A percentile compares a stretch with the other conserved stretches of the same genome.
These are phyloP conservation scores for Eupithecia abbreviata DNA, from an alignment of 2,888 invertebrate species.

Conservation along the genomic window DNA sequence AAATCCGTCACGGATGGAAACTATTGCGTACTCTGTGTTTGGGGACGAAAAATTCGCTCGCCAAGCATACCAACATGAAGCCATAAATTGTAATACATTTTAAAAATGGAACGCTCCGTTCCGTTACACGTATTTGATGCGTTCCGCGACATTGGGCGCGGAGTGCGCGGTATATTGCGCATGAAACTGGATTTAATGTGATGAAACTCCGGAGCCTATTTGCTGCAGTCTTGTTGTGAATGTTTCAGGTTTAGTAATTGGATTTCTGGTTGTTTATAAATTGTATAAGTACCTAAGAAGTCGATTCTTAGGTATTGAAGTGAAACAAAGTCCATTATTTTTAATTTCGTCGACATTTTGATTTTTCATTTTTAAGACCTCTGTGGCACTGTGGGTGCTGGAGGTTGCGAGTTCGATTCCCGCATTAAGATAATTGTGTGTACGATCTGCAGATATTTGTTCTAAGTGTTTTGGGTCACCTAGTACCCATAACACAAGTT, in stretches of 20 bases:
- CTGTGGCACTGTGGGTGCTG: too few relatives aligned
- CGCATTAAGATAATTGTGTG: too few relatives aligned
- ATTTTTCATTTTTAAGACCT: too few relatives aligned
- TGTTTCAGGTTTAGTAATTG: constrained; percentile 15
- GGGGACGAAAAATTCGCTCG: constrained; percentile 63
- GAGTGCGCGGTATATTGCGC: constrained; percentile 71
- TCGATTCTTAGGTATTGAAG: background rate
- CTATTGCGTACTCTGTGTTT: background rate
- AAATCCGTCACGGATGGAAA: constrained; percentile 56
- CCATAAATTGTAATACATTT: constrained; percentile 74
- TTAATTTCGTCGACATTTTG: too few relatives aligned
- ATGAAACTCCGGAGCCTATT: constrained; percentile 40
- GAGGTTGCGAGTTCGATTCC: too few relatives aligned
- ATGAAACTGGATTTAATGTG: constrained; percentile 70
- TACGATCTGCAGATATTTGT: too few relatives aligned
- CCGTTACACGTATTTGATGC: constrained; percentile 64
- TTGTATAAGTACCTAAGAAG: background rate
- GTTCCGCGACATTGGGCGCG: constrained; percentile 76
- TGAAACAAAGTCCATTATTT: background rate
- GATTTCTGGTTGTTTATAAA: constrained; percentile 5
- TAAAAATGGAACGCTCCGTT: constrained; percentile 65
- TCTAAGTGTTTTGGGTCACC: too few relatives aligned
- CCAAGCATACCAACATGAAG: constrained; percentile 59
- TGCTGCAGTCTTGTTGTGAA: constrained; percentile 6
- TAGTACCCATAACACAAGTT: too few relatives aligned